These are phyloP conservation scores for Diadophis punctatus DNA, from an alignment of 2,113 vertebrate species.

Conservation along the genomic window DNA sequence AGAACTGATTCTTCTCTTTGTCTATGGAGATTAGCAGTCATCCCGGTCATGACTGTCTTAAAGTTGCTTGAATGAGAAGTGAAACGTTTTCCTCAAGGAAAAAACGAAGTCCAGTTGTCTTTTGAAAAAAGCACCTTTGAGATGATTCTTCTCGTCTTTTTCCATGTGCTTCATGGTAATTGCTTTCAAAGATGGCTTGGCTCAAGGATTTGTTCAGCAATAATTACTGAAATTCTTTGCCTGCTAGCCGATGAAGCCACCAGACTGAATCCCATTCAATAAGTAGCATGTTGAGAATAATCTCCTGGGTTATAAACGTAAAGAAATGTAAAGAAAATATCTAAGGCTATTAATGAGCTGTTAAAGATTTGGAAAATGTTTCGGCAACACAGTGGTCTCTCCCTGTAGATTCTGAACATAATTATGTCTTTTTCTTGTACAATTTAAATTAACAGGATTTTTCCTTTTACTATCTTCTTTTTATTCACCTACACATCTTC, in stretches of 20 bases:
- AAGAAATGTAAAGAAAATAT: neutral
- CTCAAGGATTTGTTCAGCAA: neutral
- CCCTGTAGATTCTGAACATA: neutral
- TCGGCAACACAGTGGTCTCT: neutral
- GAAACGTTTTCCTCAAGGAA: neutral
- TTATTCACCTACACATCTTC: neutral
- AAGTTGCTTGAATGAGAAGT: neutral
- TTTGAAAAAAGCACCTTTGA: neutral
- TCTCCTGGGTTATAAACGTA: neutral
- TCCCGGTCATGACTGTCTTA: neutral
- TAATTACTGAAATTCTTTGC: neutral
- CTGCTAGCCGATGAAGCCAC: neutral
- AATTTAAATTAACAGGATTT: neutral
- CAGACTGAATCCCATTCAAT: neutral
- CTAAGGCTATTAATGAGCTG: neutral
- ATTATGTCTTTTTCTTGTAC: neutral
- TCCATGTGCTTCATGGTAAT: neutral
- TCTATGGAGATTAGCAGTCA: neutral
- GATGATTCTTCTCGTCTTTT: neutral
- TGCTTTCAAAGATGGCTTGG: neutral
- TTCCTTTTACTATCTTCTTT: neutral
- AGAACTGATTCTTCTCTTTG: neutral
- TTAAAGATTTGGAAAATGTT: neutral
- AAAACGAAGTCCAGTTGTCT: neutral
- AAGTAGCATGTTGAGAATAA: neutral